phyloP scores from a whole-genome alignment of 2,888 invertebrate genomes.

The Andrena dorsata region DNA sequence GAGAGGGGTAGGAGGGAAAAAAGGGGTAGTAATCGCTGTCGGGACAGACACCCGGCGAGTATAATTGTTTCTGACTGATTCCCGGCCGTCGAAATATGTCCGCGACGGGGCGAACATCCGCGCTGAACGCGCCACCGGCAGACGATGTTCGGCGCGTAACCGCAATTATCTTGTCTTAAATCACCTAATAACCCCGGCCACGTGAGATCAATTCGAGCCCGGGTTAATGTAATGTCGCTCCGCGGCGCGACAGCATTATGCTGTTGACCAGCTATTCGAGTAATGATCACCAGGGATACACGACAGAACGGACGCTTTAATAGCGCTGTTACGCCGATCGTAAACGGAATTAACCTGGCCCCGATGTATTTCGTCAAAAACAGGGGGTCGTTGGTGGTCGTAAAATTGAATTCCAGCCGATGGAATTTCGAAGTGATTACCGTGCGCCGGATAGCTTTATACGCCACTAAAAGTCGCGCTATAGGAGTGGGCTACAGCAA shows the following conservation, averaged over 20 bases:
- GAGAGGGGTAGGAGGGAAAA: not conserved
- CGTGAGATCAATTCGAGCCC: slow-evolving; percentile 40
- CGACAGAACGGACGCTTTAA: slow-evolving; percentile 27
- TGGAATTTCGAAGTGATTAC: not conserved
- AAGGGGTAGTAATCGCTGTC: slow-evolving; percentile 31
- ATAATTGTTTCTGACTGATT: slow-evolving; percentile 44
- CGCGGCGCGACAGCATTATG: slow-evolving; percentile 24
- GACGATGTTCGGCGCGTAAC: not conserved
- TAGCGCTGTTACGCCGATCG: slow-evolving; percentile 40
- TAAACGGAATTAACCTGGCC: slow-evolving; percentile 32
- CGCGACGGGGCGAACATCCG: not conserved
- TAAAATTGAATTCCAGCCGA: slow-evolving; percentile 16
- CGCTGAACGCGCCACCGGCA: not conserved
- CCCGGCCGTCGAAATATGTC: slow-evolving; percentile 2
- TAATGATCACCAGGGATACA: slow-evolving; percentile 34
- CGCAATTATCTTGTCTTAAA: slow-evolving; percentile 13
- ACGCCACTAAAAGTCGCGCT: not conserved
- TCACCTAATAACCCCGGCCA: slow-evolving; percentile 30
- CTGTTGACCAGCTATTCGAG: slow-evolving; percentile 40
- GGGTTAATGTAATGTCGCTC: slow-evolving; percentile 35
- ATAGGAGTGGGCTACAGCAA: too few species aligned
- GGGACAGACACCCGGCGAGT: slow-evolving; percentile 18
- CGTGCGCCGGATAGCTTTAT: too few species aligned
- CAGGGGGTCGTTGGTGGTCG: not conserved
- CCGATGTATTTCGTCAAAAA: slow-evolving; percentile 14